Evolutionary conservation across 2,888 invertebrate species (phyloP), one percentile per base, ranked within the genome.

Genomic region (Torymus auratus): DNA sequence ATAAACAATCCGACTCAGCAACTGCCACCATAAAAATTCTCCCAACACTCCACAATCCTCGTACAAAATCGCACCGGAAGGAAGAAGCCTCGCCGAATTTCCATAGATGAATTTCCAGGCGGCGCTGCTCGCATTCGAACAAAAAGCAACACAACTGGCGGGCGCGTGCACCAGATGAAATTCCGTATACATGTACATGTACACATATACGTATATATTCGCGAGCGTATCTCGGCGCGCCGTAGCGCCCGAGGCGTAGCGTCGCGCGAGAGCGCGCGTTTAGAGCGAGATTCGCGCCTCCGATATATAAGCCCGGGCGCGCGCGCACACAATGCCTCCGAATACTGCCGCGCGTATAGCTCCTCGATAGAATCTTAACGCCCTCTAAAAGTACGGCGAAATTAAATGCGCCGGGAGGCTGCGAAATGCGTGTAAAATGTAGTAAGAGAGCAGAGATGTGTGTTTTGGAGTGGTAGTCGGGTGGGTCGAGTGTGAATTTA

Each of bases 291-390:
- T 90, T 85, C 86, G 86, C 86, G 83, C 81, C 84, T 74, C 60
- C 84, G 90, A 41, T 41, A 41, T 7, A 90, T 90, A 90, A 87
- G 83, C 78, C 83, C 11, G 15, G 73, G 84, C 5, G 14, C 17
- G 52, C 67, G 52, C 62, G 77, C 78, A 73, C 86, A 89, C 89
- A 89, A 89, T 89, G 87, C 86, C 88, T 88, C 86, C 88, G 88
- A 88, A 62, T 88, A 87, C 72, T 53, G 41, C 50, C 41, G 50
- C 50, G 53, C 20, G 56, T 53, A 76, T 50, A 64, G 3, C 41
- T 85, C 87, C 85, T 83, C 83, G 89, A 90, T 90, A 89, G 71
- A 81, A 90, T 90, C 90, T 90, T 87, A 88, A 88, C 87, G 88
- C 86, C 84, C 86, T 86, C 86, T 84, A 83, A 84, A 86, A 87